A percentile compares a stretch with the other conserved stretches of the same genome.
Evolutionary conservation across 2,797 vertebrate species (phyloP).

Genomic region (Peromyscus nudipes): DNA sequence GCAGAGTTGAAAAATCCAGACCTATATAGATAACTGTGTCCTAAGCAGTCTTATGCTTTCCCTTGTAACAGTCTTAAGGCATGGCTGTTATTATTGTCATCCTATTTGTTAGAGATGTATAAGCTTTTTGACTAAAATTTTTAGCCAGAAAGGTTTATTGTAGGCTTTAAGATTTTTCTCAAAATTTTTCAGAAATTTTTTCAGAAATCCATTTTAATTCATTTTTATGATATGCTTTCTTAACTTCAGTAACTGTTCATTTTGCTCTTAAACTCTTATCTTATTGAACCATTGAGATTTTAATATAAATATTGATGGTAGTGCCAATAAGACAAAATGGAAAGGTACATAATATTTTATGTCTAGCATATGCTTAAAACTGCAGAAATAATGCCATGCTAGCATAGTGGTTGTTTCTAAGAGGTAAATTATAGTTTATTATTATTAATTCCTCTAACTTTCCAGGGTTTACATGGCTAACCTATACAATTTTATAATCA

Average conservation of each 20-base stretch:
- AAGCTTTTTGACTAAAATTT: slow-evolving; percentile 10
- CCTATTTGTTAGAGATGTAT: slow-evolving; percentile 31
- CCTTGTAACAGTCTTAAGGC: neutral
- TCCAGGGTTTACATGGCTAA: neutral
- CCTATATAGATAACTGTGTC: neutral
- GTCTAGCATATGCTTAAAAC: neutral
- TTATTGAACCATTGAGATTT: neutral
- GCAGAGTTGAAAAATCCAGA: slow-evolving; percentile 15
- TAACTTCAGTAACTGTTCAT: slow-evolving; percentile 3
- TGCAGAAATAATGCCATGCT: neutral
- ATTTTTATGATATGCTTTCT: neutral
- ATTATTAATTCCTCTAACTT: slow-evolving; percentile 8
- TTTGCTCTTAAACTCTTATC: slow-evolving; percentile 24
- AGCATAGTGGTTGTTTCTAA: neutral
- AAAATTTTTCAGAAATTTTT: slow-evolving; percentile 20
- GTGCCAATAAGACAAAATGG: slow-evolving; percentile 32
- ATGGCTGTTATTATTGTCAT: neutral
- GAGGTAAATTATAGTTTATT: neutral
- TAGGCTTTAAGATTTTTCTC: neutral
- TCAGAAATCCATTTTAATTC: slow-evolving; percentile 29
- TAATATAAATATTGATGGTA: neutral
- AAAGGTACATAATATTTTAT: neutral
- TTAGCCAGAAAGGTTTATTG: slow-evolving; percentile 29
- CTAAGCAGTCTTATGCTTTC: neutral
- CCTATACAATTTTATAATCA: slow-evolving; percentile 15